Evolutionary conservation across 2,888 invertebrate genomes (phyloP), one percentile per base, ranked within the genome.

Genomic region (Meteorus colon): DNA sequence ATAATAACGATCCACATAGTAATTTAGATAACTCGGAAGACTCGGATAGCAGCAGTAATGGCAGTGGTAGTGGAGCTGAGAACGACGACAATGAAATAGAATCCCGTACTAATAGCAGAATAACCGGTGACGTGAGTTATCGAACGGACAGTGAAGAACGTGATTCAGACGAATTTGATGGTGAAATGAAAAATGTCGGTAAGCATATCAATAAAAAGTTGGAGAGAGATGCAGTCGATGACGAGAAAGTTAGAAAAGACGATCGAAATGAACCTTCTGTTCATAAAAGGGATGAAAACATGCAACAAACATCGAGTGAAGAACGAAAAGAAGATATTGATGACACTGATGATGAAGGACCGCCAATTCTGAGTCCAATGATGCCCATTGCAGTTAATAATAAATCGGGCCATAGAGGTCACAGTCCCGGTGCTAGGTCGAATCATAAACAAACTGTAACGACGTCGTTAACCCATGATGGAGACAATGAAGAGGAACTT

Each of bases 331-430:
- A 69, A 4, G 24, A 70, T 37, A 70, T 67, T 41, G 85, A 84
- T 63, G 85, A 84, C 41, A 82, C 82, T 2, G 89, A 89, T 6
- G 88, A 89, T 14, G 89, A 89, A 34, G 89, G 87, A 4, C 88
- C 88, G 3, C 88, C 89, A 0, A 83, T 88, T 12, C 76, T 89
- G 29, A 89, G 89, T 78, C 89, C 89, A 0, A 87, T 89, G 80
- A 84, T 89, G 83, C 88, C 89, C 3, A 77, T 88, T 16, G 78
- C 84, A 41, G 68, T 78, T 12, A 81, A 81, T 31, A 80, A 82
- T 55, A 79, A 80, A 4, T 63, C 51, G 41, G 73, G 81, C 31
- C 77, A 80, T 59, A 59, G 48, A 14, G 67, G 78, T 45, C 73
- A 77, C 16, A 75, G 60, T 2, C 27, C 65, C 10, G 74, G 70